These are phyloP conservation scores for Orthonevra nobilis DNA, from an alignment of 2,888 invertebrate genomes.

Conservation along the genomic window DNA sequence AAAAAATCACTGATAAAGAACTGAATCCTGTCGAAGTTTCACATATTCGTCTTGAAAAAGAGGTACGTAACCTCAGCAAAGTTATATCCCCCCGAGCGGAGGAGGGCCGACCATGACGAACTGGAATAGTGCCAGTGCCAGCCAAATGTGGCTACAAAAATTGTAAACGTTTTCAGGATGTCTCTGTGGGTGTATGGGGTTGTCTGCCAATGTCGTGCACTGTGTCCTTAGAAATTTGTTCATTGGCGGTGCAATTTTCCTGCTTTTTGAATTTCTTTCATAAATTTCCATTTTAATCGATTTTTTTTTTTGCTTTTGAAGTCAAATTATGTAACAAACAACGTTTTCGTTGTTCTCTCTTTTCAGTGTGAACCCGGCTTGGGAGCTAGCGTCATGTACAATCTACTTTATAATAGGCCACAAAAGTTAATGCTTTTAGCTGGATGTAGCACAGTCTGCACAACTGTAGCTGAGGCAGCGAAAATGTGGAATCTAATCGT, in stretches of 20 bases:
- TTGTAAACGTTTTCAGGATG: constrained; percentile 15
- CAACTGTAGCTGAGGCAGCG: constrained; percentile 99
- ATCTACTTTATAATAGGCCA: constrained; percentile 96
- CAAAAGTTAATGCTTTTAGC: constrained; percentile 96
- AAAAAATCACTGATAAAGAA: constrained; percentile 14
- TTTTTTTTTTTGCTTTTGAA: background rate
- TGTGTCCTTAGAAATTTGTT: constrained; percentile 1
- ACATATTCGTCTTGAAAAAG: background rate
- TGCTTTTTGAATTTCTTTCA: background rate
- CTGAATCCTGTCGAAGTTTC: constrained; percentile 33
- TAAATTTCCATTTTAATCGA: background rate
- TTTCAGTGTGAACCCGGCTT: constrained; percentile 98
- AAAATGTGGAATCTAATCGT: constrained; percentile 99
- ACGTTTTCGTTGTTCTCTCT: constrained; percentile 71
- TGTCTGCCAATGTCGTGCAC: background rate
- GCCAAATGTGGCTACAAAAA: constrained; percentile 29
- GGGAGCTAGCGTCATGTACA: constrained; percentile 99
- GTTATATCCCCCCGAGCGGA: constrained; percentile 25
- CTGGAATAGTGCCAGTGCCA: constrained; percentile 30
- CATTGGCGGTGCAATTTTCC: background rate
- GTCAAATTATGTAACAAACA: constrained; percentile 27
- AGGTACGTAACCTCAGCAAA: constrained; percentile 2
- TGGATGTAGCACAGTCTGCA: constrained; percentile 99
- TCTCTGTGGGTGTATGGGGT: background rate
- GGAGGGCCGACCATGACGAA: too few species aligned